Conservation (phyloP, 2,797 vertebrate species). For the Pteronotus mesoamericanus region DNA sequence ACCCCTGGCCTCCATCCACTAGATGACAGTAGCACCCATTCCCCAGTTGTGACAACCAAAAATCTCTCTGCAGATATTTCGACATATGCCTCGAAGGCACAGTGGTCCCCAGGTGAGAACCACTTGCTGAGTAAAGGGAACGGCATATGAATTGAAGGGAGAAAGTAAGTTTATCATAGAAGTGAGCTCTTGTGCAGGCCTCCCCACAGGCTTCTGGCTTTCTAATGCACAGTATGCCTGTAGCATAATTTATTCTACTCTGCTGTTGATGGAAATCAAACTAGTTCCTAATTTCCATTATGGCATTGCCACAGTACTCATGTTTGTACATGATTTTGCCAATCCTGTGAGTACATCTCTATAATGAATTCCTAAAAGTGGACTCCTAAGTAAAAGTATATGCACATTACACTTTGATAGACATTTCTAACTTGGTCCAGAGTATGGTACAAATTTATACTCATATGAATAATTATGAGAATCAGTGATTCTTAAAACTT, state of each 20-base stretch:
- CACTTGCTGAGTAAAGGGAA: background rate
- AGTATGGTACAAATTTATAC: background rate
- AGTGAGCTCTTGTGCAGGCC: background rate
- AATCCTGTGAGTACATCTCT: background rate
- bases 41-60: background rate
- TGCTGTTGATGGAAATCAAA: background rate
- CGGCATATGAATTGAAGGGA: background rate
- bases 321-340: background rate
- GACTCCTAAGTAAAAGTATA: background rate
- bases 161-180: background rate
- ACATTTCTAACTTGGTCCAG: background rate
- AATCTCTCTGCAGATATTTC: background rate
- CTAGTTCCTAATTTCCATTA: background rate
- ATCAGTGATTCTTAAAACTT: background rate
- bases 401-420: background rate
- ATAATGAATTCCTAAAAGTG: background rate
- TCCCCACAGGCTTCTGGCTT: background rate
- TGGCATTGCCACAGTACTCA: background rate
- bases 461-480: background rate
- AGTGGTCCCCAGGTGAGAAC: background rate
- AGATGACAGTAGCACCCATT: background rate
- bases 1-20: background rate
- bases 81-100: background rate
- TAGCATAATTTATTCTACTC: background rate
- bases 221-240: background rate